These are phyloP conservation scores for Liasis olivaceus DNA, from an alignment of 2,797 vertebrate genomes.

Conservation along the genomic window DNA sequence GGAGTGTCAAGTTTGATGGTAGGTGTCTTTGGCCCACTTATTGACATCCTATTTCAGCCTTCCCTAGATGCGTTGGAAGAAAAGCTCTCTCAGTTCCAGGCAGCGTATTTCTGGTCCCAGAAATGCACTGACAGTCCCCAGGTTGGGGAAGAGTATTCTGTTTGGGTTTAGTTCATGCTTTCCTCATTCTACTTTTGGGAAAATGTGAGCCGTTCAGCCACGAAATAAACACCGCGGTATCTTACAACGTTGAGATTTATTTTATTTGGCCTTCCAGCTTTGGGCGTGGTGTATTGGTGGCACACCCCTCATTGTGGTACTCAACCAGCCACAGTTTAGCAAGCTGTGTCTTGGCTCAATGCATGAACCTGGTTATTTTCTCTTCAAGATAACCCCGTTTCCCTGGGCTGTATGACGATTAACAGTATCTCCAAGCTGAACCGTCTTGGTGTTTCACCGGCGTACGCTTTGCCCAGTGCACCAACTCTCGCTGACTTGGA, in stretches of 20 bases:
- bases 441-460: slow-evolving; percentile 81
- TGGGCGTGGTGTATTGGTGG: neutral
- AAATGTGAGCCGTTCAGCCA: too few species aligned
- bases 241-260: neutral
- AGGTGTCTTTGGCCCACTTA: slow-evolving; percentile 37
- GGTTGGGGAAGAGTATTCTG: neutral
- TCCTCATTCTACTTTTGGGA: too few species aligned
- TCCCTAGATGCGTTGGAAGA: neutral
- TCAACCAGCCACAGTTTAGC: too few species aligned
- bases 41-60: neutral
- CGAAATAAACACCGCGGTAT: too few species aligned
- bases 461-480: slow-evolving; percentile 86
- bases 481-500: slow-evolving; percentile 91
- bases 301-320: too few species aligned
- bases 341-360: too few species aligned
- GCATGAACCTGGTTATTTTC: neutral
- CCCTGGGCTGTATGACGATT: slow-evolving; percentile 90
- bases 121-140: neutral
- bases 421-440: slow-evolving; percentile 84
- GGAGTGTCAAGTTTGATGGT: slow-evolving; percentile 91
- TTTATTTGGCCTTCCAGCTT: neutral
- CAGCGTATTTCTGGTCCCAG: neutral
- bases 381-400: slow-evolving; percentile 83
- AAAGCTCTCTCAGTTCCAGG: neutral
- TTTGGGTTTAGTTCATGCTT: too few species aligned